Evolutionary conservation across 2,113 vertebrate genomes (phyloP).

Genomic region (Syrmaticus mikado): DNA sequence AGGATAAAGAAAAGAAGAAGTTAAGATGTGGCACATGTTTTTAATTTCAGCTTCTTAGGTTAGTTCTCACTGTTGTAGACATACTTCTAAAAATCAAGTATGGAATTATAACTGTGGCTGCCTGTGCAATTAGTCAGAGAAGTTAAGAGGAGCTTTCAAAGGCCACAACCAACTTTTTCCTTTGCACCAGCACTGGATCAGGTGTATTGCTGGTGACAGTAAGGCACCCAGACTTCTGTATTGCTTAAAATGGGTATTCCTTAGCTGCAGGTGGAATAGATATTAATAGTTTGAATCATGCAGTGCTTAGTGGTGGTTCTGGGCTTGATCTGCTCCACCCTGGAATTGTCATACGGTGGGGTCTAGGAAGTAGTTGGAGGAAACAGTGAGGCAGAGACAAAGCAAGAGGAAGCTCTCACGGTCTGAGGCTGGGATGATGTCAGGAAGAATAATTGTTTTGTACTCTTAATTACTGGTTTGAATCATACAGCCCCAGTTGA

Average conservation of each 20-base stretch:
- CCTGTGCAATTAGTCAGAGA: background rate
- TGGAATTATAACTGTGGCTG: background rate
- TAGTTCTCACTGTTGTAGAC: background rate
- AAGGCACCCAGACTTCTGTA: background rate
- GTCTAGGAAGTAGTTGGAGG: background rate
- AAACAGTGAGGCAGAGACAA: background rate
- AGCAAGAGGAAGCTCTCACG: constrained; percentile 21
- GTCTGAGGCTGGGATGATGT: constrained; percentile 10
- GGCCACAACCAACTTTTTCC: background rate
- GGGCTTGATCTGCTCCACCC: background rate
- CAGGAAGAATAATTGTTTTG: constrained; percentile 57
- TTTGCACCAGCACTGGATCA: background rate
- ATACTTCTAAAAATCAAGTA: background rate
- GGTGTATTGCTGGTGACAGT: background rate
- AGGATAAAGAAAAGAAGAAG: background rate
- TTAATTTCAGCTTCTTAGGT: background rate
- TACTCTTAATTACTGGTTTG: constrained; percentile 28
- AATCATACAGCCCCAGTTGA: constrained; percentile 7
- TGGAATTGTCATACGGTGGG: background rate
- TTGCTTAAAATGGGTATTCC: background rate
- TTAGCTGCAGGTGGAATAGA: background rate
- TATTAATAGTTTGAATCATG: background rate
- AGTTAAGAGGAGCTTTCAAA: background rate
- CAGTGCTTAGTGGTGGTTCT: background rate
- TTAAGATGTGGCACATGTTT: background rate